A percentile compares a stretch with the other conserved stretches of the same genome.
These are phyloP conservation scores for Apoda limacodes DNA, from an alignment of 2,888 invertebrate species.

Conservation along the genomic window DNA sequence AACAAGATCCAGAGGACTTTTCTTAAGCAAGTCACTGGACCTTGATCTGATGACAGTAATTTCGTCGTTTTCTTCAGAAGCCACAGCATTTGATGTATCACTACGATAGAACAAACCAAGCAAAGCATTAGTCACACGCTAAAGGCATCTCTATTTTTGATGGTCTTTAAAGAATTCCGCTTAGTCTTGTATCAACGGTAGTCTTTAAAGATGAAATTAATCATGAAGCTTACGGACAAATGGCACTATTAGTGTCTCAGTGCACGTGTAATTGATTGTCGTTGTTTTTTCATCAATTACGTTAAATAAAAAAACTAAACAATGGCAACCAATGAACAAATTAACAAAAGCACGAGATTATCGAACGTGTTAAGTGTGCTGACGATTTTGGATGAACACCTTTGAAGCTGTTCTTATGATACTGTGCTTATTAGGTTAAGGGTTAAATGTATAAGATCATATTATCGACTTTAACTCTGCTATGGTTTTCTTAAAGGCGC, in stretches of 20 bases:
- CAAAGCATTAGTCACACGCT: conserved; percentile 71
- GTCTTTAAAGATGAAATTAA: conserved; percentile 50
- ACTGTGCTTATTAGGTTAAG: conserved; percentile 49
- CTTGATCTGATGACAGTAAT: conserved; percentile 74
- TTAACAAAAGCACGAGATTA: conserved; percentile 63
- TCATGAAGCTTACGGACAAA: conserved; percentile 62
- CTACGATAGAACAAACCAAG: conserved; percentile 70
- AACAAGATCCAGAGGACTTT: conserved; percentile 70
- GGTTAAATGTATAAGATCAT: conserved; percentile 51
- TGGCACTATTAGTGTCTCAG: conserved; percentile 65
- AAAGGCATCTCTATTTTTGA: conserved; percentile 53
- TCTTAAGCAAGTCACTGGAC: conserved; percentile 82
- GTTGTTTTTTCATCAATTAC: conserved; percentile 36
- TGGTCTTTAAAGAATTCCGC: conserved; percentile 45
- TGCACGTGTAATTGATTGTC: conserved; percentile 57
- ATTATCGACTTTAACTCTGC: conserved; percentile 46
- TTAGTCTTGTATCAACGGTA: conserved; percentile 58
- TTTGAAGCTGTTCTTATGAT: conserved; percentile 53
- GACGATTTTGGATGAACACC: conserved; percentile 41
- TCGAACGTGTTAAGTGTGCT: conserved; percentile 58
- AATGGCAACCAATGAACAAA: conserved; percentile 57
- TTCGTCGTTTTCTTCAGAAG: conserved; percentile 64
- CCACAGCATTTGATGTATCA: conserved; percentile 64
- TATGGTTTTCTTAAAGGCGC: conserved; percentile 20
- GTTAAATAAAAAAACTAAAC: conserved; percentile 29